These are phyloP conservation scores for Bostrychus sinensis DNA, from an alignment of 2,113 vertebrate species.

Conservation along the genomic window DNA sequence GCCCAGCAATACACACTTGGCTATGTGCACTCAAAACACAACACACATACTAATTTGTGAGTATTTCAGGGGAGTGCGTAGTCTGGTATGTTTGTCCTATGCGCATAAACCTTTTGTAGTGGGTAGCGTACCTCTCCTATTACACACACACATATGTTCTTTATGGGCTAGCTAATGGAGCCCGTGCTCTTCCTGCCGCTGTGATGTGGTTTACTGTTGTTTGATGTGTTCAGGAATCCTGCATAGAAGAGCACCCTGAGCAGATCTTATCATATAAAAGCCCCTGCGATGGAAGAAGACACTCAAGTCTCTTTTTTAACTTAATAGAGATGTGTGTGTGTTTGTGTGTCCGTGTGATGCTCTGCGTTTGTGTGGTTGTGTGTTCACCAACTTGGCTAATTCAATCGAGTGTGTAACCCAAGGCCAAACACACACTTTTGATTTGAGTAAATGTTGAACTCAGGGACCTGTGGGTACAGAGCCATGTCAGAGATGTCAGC, in stretches of 20 bases:
- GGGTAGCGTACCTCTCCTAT: constrained; percentile 61
- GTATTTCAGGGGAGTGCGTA: constrained; percentile 35
- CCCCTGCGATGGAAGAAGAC: constrained; percentile 69
- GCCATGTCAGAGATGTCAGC: constrained; percentile 44
- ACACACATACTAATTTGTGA: constrained; percentile 19
- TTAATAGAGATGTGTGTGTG: constrained; percentile 68
- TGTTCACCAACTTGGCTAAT: constrained; percentile 61
- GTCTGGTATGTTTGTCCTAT: constrained; percentile 46
- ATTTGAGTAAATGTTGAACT: constrained; percentile 70
- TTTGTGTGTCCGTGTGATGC: constrained; percentile 22
- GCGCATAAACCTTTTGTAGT: constrained; percentile 65
- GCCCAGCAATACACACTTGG: background rate
- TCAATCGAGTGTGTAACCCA: constrained; percentile 72
- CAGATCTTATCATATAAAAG: constrained; percentile 79
- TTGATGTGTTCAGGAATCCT: constrained; percentile 78
- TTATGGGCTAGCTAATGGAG: constrained; percentile 80
- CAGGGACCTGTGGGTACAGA: constrained; percentile 50
- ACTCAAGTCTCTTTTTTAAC: constrained; percentile 69
- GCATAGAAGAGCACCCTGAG: constrained; percentile 65
- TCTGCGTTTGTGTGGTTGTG: constrained; percentile 10
- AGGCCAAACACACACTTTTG: constrained; percentile 74
- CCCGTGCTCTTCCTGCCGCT: constrained; percentile 72
- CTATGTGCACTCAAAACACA: constrained; percentile 12
- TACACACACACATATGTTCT: constrained; percentile 76
- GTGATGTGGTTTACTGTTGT: constrained; percentile 75